Base-by-base conservation (phyloP, 2,113 vertebrate genomes). In the Paralichthys olivaceus region DNA sequence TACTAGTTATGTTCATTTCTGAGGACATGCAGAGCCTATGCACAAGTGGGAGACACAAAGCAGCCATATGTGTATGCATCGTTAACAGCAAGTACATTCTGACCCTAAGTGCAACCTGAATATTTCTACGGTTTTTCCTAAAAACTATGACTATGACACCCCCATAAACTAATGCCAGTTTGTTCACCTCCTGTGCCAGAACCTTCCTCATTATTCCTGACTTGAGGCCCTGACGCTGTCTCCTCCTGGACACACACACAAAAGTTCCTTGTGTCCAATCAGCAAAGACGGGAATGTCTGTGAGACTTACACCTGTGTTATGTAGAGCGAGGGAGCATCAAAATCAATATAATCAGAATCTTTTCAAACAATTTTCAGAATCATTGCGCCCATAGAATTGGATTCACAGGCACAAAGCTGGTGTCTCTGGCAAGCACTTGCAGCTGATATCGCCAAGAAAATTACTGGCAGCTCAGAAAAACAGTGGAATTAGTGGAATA, bases 291-390 rank as follows among this genome's bases (percentile, higher is more conserved):
- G 47, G 34, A 53, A 60, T n/a, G 47, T 67, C 26, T 32, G 26
- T 45, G 28, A 56, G 34, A 64, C 22, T 54, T 34, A 11, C 28
- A 25, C 22, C 19, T n/a, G 32, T 70, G 17, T 26, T 19, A 63
- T 51, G 59, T 22, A 26, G 22, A 68, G 28, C 0, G 11, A 7
- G 1, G 1, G 11, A 13, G 45, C 12, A 4, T 68, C 78, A 66
- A 79, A 81, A 81, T 81, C 77, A 69, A 72, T 74, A 72, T 43
- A 81, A 80, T 86, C 45, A 64, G 13, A 56, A 62, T 67, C 69
- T 56, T 74, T 81, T 71, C 54, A 68, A 11, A 26, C 40, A 15
- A 57, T 60, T 63, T 55, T 56, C 47, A 57, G 17, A 54, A 64
- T 79, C 69, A 47, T 79, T 83, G 49, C 8, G 1, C 37, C 53